These are phyloP conservation scores for Lobophora halterata DNA, from an alignment of 2,888 invertebrate species.

Conservation along the genomic window DNA sequence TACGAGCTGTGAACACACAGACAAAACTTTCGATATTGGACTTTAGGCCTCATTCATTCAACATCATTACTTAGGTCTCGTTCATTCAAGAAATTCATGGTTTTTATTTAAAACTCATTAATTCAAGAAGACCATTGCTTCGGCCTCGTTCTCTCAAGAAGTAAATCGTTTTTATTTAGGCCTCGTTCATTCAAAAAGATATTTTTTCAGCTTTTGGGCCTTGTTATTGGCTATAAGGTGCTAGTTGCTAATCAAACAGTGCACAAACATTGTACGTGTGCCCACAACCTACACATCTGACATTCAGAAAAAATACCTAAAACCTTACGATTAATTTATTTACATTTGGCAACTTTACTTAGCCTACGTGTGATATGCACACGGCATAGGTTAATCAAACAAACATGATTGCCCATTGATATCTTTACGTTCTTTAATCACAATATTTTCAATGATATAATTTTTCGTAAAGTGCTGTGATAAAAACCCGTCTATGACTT, in stretches of 20 bases:
- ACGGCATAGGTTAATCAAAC: conserved; percentile 62
- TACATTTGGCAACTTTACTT: conserved; percentile 78
- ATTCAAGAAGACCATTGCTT: too few species aligned
- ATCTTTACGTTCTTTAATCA: conserved; percentile 65
- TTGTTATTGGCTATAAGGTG: too few species aligned
- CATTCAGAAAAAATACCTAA: conserved; percentile 52
- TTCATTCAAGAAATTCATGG: conserved; percentile 12
- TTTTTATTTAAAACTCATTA: too few species aligned
- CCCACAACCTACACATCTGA: conserved; percentile 56
- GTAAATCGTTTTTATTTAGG: too few species aligned
- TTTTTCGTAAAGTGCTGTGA: conserved; percentile 28
- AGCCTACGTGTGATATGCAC: conserved; percentile 75
- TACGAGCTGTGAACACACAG: conserved; percentile 58
- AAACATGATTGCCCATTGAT: conserved; percentile 61
- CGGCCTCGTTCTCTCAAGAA: too few species aligned
- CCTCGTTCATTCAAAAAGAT: too few species aligned
- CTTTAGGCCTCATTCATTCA: conserved; percentile 35
- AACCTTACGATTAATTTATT: conserved; percentile 45
- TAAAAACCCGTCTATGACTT: conserved; percentile 5
- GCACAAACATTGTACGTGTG: conserved; percentile 36
- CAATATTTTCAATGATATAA: conserved; percentile 64
- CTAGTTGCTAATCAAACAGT: conserved; percentile 10
- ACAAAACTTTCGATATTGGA: conserved; percentile 29
- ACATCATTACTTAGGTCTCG: too few species aligned
- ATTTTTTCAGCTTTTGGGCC: too few species aligned